Conservation (phyloP, 2,888 invertebrate genomes). For the Scaptomyza polygonia region DNA sequence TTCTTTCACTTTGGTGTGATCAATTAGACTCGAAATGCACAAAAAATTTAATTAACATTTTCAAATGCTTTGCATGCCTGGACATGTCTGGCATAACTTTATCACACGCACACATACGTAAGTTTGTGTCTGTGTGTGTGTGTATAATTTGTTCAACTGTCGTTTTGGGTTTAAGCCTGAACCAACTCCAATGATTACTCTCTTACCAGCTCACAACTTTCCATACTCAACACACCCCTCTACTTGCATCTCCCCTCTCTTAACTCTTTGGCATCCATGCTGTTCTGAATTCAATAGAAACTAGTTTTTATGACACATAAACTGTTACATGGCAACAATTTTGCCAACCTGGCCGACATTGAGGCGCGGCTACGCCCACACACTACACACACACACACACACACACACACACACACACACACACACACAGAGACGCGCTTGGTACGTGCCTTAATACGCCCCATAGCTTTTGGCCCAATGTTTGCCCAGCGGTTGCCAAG, state of each 20-base stretch:
- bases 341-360: conserved; percentile 23
- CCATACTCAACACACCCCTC: conserved; percentile 9
- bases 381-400: conserved; percentile 4
- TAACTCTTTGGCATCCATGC: conserved; percentile 40
- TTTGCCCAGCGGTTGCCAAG: conserved; percentile 54
- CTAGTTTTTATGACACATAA: conserved; percentile 78
- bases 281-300: conserved; percentile 63
- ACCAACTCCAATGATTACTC: conserved; percentile 49
- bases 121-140: neutral
- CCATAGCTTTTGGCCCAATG: conserved; percentile 59
- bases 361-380: conserved; percentile 26
- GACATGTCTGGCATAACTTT: conserved; percentile 55
- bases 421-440: conserved; percentile 16
- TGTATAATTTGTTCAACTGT: conserved; percentile 68
- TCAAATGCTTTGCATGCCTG: conserved; percentile 70
- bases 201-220: conserved; percentile 17
- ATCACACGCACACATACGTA: conserved; percentile 8
- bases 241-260: neutral
- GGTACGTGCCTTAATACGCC: conserved; percentile 55
- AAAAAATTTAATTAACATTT: conserved; percentile 78
- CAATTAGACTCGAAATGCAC: conserved; percentile 63
- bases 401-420: conserved; percentile 5
- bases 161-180: conserved; percentile 48
- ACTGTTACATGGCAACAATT: conserved; percentile 66
- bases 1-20: conserved; percentile 29